phyloP scores from a whole-genome alignment of 2,797 vertebrate species.

The Xenops minutus region DNA sequence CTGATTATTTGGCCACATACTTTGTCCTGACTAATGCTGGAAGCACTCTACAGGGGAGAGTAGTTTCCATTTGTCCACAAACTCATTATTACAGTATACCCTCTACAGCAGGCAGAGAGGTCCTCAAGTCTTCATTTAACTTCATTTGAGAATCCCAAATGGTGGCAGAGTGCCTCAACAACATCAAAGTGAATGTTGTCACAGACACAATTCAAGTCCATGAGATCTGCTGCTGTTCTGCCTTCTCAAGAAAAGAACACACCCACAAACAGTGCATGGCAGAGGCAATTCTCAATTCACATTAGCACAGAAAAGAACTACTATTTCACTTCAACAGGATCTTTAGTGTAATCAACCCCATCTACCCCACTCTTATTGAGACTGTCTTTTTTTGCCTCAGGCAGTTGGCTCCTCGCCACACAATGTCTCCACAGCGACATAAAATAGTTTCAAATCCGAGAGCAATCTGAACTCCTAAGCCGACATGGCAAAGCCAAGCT shows the following conservation, averaged over 20 bases:
- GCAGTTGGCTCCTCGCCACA: background rate
- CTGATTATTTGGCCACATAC: background rate
- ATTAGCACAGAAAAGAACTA: background rate
- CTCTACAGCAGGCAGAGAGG: background rate
- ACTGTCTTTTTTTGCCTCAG: background rate
- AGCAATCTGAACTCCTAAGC: background rate
- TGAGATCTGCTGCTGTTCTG: background rate
- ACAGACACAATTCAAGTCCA: background rate
- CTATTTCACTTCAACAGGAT: background rate
- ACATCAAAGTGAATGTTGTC: background rate
- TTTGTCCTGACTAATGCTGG: background rate
- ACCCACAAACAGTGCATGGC: background rate
- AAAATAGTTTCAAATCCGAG: background rate
- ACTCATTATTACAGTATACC: background rate
- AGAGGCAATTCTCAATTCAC: background rate
- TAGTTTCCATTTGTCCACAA: background rate
- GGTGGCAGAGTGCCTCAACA: background rate
- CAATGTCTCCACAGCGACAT: background rate
- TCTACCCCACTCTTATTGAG: background rate
- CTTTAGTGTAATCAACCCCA: background rate
- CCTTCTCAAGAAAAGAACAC: background rate
- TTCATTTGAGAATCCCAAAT: background rate
- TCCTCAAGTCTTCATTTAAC: background rate
- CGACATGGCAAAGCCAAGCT: background rate
- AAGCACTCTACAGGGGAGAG: background rate